Conservation (phyloP, 2,888 invertebrate species). For the Holacanthella duospinosa region DNA sequence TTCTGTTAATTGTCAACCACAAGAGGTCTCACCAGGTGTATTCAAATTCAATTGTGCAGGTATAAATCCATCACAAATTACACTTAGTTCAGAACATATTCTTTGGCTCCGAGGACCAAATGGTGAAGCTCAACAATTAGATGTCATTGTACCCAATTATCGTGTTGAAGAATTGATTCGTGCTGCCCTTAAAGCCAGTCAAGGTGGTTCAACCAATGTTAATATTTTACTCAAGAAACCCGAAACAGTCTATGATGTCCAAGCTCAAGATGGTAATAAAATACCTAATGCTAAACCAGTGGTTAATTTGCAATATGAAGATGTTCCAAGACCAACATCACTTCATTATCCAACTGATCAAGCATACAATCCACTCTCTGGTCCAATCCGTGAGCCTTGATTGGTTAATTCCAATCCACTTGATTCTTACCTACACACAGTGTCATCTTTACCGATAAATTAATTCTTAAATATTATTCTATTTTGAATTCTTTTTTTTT, state of each 20-base stretch:
- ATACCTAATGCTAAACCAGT: neutral
- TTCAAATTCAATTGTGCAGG: constrained; percentile 4
- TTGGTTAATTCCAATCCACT: neutral
- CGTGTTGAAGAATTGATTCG: neutral
- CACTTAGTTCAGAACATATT: neutral
- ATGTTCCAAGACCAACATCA: neutral
- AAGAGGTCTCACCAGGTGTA: constrained; percentile 4
- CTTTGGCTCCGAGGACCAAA: neutral
- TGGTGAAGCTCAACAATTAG: constrained; percentile 1
- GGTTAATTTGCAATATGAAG: neutral
- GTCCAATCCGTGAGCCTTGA: constrained; percentile 1
- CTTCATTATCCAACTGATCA: constrained; percentile 4
- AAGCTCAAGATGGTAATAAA: neutral
- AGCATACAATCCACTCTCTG: neutral
- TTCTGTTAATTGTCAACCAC: neutral
- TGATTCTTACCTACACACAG: no score
- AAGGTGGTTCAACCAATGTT: neutral
- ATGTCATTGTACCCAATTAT: constrained; percentile 4
- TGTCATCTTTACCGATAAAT: no score
- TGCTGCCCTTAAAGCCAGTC: neutral
- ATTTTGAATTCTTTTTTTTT: no score
- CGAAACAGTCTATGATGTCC: neutral
- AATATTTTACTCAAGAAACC: constrained; percentile 8
- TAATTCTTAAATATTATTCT: no score
- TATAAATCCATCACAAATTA: neutral